Conservation (phyloP, 2,797 vertebrate genomes). For the Danionella dracula region DNA sequence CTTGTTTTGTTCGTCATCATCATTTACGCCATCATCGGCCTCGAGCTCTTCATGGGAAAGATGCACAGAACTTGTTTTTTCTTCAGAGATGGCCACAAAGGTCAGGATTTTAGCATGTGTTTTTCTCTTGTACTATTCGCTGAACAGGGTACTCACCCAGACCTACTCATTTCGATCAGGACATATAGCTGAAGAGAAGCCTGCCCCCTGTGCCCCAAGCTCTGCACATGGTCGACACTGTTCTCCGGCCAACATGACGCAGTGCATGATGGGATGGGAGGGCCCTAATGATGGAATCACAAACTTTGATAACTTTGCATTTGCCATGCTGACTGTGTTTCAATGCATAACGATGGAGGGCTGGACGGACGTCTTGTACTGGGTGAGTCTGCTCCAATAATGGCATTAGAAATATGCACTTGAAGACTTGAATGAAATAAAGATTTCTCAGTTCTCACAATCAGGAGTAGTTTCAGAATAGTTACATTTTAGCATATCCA, state of each 20-base stretch:
- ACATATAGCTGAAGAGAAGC: conserved; percentile 79
- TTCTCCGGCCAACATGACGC: conserved; percentile 69
- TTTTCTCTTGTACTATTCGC: background rate
- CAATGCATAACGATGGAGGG: conserved; percentile 99
- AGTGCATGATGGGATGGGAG: conserved; percentile 84
- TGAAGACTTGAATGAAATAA: no score
- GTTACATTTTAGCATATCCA: no score
- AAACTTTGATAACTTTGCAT: conserved; percentile 98
- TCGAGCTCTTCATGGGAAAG: conserved; percentile 98
- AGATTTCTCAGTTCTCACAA: no score
- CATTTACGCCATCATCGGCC: conserved; percentile 98
- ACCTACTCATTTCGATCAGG: conserved; percentile 56
- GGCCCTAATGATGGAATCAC: conserved; percentile 96
- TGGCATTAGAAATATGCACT: background rate
- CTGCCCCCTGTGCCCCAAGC: conserved; percentile 84
- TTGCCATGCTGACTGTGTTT: conserved; percentile 97
- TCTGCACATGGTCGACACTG: conserved; percentile 88
- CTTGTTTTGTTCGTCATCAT: conserved; percentile 98
- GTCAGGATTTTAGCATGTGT: conserved; percentile 51
- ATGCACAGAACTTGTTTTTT: conserved; percentile 94
- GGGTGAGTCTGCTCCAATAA: conserved; percentile 74
- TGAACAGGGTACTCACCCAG: background rate
- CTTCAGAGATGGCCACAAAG: conserved; percentile 63
- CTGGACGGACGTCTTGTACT: conserved; percentile 95
- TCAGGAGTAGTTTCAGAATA: no score